phyloP scores from a whole-genome alignment of 2,888 invertebrate species.

The Seira ritae region DNA sequence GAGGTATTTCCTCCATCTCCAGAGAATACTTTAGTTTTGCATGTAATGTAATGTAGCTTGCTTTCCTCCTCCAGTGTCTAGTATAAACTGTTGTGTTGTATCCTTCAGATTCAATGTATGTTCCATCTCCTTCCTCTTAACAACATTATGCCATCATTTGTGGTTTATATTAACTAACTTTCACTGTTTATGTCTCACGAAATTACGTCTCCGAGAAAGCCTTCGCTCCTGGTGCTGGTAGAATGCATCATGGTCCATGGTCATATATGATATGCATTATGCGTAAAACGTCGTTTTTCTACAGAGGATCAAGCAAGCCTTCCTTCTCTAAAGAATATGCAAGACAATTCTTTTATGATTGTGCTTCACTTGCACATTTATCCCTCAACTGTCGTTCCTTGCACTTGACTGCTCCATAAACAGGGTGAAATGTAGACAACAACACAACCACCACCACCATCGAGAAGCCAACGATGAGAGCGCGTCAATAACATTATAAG shows the following conservation, averaged over 20 bases:
- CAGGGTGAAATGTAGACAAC: neutral
- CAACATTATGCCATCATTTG: conserved; percentile 18
- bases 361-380: conserved; percentile 34
- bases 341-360: conserved; percentile 42
- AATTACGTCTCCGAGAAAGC: neutral
- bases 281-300: conserved; percentile 45
- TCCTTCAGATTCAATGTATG: neutral
- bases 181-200: conserved; percentile 12
- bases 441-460: no score
- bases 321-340: neutral
- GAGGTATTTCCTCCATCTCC: conserved; percentile 36
- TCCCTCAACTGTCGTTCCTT: neutral
- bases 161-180: conserved; percentile 48
- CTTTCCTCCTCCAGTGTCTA: no score
- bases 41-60: no score
- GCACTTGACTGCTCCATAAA: neutral
- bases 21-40: conserved; percentile 43
- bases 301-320: conserved; percentile 25
- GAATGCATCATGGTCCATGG: neutral
- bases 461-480: neutral
- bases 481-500: neutral
- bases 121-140: conserved; percentile 16
- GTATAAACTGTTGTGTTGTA: no score
- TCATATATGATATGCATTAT: conserved; percentile 31
- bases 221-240: neutral